Evolutionary conservation across 2,113 vertebrate species (phyloP), one percentile per base, ranked within the genome.

Genomic region (Oreochromis spilurus): DNA sequence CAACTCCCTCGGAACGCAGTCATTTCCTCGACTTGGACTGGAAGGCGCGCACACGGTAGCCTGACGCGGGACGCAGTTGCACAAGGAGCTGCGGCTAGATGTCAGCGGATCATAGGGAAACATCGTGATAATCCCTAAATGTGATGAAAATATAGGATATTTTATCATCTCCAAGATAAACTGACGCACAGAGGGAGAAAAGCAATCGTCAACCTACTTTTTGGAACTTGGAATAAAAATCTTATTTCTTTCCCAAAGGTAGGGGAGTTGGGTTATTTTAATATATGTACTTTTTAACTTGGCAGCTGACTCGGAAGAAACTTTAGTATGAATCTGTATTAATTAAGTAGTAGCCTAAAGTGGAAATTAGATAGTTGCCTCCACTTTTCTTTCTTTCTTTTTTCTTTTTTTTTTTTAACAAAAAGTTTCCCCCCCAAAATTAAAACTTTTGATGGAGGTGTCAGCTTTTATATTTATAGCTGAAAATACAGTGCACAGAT

Each of bases 201-300:
- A 90, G 72, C 34, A 78, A 13, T 40, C 31, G 70, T 78, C 85
- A 81, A 12, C 4, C 53, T 60, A 54, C 21, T 82, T 40, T 84
- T 67, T 38, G 84, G 89, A 67, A 54, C 85, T 91, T 90, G 95
- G 92, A 94, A 83, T 87, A 89, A 82, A 86, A 87, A 82, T 92
- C 82, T 84, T 48, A 79, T 91, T 84, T 92, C 83, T 75, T 31
- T 67, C 65, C 26, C 65, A 85, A 94, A 95, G 94, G 95, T 95
- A 95, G 90, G 94, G 80, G 31, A 90, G 38, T 84, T 67, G 53
- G 29, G 19, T 58, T 77, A 36, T 84, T 78, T 70, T 45, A 48
- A 34, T 75, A 38, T 29, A 14, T 34, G 1, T 79, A 8, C 26
- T 48, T 5, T 79, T 80, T 4, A 52, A 43, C 53, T 19, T 19